phyloP scores from a whole-genome alignment of 2,888 invertebrate genomes.

The Drosophila niveifrons region DNA sequence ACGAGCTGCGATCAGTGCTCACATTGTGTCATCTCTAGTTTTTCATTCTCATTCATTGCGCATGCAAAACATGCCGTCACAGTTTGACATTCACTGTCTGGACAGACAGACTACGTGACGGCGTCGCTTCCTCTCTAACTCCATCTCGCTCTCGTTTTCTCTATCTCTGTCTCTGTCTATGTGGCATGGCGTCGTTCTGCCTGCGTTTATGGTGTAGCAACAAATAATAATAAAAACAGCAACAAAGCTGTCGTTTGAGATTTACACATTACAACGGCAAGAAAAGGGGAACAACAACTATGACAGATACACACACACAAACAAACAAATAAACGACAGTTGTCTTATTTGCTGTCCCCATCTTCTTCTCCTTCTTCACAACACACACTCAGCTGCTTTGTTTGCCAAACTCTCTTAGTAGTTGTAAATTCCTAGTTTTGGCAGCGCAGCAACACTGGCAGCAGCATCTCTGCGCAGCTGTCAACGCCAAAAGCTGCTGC shows the following conservation, averaged over 20 bases:
- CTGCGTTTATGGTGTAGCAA: constrained; percentile 33
- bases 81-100: constrained; percentile 55
- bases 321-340: constrained; percentile 46
- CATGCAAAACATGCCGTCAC: constrained; percentile 64
- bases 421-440: constrained; percentile 50
- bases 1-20: constrained; percentile 2
- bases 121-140: constrained; percentile 51
- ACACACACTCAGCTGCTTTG: constrained; percentile 44
- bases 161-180: too few relatives aligned
- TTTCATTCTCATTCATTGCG: constrained; percentile 35
- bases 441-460: constrained; percentile 44
- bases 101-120: constrained; percentile 31
- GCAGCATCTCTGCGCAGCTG: constrained; percentile 53
- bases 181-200: constrained; percentile 1
- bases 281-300: constrained; percentile 29
- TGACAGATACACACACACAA: constrained; percentile 41
- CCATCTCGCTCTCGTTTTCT: background rate
- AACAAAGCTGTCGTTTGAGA: constrained; percentile 48
- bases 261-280: constrained; percentile 54
- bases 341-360: constrained; percentile 17
- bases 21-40: constrained; percentile 42
- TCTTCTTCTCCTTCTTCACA: background rate
- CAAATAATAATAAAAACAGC: constrained; percentile 39
- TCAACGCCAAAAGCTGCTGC: constrained; percentile 1
- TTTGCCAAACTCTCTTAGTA: constrained; percentile 58